Conservation (phyloP, 1,140 invertebrate species). For the Cotesia typhae region DNA sequence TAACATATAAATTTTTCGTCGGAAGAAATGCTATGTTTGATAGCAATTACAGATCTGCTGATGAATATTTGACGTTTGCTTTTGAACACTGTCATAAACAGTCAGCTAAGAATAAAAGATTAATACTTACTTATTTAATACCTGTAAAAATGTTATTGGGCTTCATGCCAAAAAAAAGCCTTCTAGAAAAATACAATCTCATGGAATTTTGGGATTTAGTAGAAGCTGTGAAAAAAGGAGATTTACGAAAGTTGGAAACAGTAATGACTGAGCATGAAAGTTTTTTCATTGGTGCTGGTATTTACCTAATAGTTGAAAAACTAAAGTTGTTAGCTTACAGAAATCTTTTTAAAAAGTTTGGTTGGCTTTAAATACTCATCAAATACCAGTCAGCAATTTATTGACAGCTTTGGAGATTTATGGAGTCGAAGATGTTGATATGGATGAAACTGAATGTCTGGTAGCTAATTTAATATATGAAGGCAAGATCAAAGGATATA, state of each 20-base stretch:
- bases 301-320: slow-evolving; percentile 97
- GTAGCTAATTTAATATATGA: slow-evolving; percentile 96
- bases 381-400: slow-evolving; percentile 87
- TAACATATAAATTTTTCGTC: slow-evolving; percentile 97
- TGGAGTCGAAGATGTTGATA: slow-evolving; percentile 85
- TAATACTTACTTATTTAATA: slow-evolving; percentile 95
- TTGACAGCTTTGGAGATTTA: slow-evolving; percentile 82
- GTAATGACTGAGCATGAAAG: slow-evolving; percentile 87
- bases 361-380: slow-evolving; percentile 85
- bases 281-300: slow-evolving; percentile 94
- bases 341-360: slow-evolving; percentile 96
- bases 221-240: slow-evolving; percentile 87
- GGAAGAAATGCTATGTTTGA: slow-evolving; percentile 98
- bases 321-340: slow-evolving; percentile 94
- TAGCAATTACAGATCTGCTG: slow-evolving; percentile 93
- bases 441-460: slow-evolving; percentile 95
- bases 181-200: slow-evolving; percentile 91
- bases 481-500: slow-evolving; percentile 95
- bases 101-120: slow-evolving; percentile 88
- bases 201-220: slow-evolving; percentile 90
- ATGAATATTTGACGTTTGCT: slow-evolving; percentile 91
- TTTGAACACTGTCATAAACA: slow-evolving; percentile 88
- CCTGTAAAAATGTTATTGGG: slow-evolving; percentile 98
- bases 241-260: slow-evolving; percentile 83
- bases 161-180: slow-evolving; percentile 81